Evolutionary conservation across 2,888 invertebrate species (phyloP).

Genomic region (Stegophylla sp.): DNA sequence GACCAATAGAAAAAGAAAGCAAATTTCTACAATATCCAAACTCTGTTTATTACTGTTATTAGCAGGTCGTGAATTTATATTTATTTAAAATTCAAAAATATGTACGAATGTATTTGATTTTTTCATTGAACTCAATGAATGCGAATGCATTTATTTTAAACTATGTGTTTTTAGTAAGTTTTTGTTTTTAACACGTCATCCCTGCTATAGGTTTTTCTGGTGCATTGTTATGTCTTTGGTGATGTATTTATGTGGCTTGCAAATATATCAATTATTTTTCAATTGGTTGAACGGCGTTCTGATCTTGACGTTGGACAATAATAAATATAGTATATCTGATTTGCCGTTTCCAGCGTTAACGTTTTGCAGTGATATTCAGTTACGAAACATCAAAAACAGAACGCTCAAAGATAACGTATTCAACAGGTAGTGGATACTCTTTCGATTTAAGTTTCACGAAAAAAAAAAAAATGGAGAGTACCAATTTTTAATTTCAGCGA

Average conservation of each 20-base stretch:
- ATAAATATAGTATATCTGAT: slow-evolving; percentile 55
- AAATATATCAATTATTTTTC: slow-evolving; percentile 47
- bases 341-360: slow-evolving; percentile 61
- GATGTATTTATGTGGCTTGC: slow-evolving; percentile 52
- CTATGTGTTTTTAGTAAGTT: no score
- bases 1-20: no score
- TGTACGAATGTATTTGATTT: no score
- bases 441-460: no score
- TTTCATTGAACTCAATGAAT: no score
- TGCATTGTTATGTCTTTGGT: slow-evolving; percentile 56
- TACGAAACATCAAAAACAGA: slow-evolving; percentile 32
- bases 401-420: not conserved
- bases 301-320: slow-evolving; percentile 59
- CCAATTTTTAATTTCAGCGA: slow-evolving; percentile 18
- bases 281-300: slow-evolving; percentile 58
- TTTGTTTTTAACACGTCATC: no score
- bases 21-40: no score
- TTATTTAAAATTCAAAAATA: no score
- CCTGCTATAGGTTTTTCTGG: slow-evolving; percentile 59
- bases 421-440: slow-evolving; percentile 23
- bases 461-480: not conserved
- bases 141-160: no score
- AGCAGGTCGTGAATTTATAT: no score
- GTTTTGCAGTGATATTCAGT: slow-evolving; percentile 60
- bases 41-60: no score